Conservation (phyloP, 2,797 vertebrate species). For the Jordanella pulchra region DNA sequence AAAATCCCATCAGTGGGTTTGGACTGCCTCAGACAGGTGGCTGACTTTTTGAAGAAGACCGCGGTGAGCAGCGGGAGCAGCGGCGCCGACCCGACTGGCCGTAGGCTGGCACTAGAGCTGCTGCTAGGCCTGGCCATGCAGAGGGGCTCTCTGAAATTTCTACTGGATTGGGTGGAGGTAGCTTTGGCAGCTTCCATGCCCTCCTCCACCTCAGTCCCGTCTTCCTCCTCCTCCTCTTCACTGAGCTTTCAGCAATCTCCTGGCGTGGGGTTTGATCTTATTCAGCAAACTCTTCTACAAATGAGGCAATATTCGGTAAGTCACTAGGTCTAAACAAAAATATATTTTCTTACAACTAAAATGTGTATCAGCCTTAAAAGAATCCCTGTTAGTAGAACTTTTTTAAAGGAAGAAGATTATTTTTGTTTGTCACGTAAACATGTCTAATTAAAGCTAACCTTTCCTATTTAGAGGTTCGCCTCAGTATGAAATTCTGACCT, state of each 20-base stretch:
- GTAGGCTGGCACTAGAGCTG: conserved; percentile 81
- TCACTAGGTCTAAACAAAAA: conserved; percentile 13
- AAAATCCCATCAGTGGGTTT: conserved; percentile 84
- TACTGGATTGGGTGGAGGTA: conserved; percentile 86
- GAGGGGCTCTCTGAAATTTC: conserved; percentile 82
- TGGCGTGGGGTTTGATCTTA: conserved; percentile 79
- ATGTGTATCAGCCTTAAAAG: not conserved
- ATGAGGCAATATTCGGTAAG: conserved; percentile 85
- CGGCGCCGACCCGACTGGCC: conserved; percentile 78
- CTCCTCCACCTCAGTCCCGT: conserved; percentile 51
- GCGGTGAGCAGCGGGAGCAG: conserved; percentile 76
- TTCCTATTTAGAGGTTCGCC: not conserved
- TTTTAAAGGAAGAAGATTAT: not conserved
- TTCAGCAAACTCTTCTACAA: conserved; percentile 82
- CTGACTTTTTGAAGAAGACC: conserved; percentile 84
- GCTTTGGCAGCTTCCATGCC: conserved; percentile 80
- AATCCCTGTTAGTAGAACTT: too few species aligned
- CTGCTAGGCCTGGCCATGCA: conserved; percentile 83
- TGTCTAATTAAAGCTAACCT: not conserved
- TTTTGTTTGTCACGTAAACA: not conserved
- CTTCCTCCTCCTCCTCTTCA: conserved; percentile 64
- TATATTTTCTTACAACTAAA: not conserved
- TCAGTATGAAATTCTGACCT: not conserved
- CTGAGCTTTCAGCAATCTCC: conserved; percentile 61
- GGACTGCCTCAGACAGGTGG: conserved; percentile 83